Percentiles rank a stretch among this genome's conserved stretches.
Evolutionary conservation across 1,140 invertebrate genomes (phyloP).

Genomic region (Atopsyche davidsoni): DNA sequence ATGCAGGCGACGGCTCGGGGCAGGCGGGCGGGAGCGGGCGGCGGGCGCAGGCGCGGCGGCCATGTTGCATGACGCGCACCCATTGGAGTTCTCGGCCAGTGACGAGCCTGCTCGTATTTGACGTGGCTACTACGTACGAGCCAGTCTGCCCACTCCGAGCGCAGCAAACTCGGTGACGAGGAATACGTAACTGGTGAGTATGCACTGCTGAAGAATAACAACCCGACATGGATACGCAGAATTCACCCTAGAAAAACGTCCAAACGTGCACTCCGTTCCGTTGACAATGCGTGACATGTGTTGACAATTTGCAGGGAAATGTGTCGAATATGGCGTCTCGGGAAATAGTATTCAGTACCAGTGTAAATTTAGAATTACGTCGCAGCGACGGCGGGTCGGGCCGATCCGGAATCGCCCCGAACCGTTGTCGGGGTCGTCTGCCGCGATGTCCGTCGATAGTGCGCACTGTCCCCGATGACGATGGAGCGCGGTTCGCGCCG

Average conservation of each 20-base stretch:
- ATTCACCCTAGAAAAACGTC: slow-evolving; percentile 25
- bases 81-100: slow-evolving; percentile 62
- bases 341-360: slow-evolving; percentile 34
- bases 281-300: slow-evolving; percentile 16
- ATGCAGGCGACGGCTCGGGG: slow-evolving; percentile 36
- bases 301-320: slow-evolving; percentile 19
- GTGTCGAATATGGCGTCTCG: slow-evolving; percentile 54
- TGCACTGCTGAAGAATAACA: slow-evolving; percentile 64
- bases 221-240: slow-evolving; percentile 53
- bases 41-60: slow-evolving; percentile 43
- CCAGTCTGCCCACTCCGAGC: slow-evolving; percentile 84
- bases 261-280: slow-evolving; percentile 4
- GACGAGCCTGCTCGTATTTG: slow-evolving; percentile 87
- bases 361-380: slow-evolving; percentile 44
- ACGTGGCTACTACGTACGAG: slow-evolving; percentile 91
- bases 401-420: slow-evolving; percentile 8
- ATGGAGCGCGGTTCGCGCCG: neutral
- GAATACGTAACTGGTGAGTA: slow-evolving; percentile 91
- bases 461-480: slow-evolving; percentile 9
- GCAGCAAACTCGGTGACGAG: slow-evolving; percentile 88
- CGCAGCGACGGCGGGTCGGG: slow-evolving; percentile 15
- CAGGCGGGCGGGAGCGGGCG: slow-evolving; percentile 44
- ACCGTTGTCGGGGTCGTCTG: slow-evolving; percentile 14
- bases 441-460: slow-evolving; percentile 10
- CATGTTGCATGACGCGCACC: slow-evolving; percentile 67